Evolutionary conservation across 2,113 vertebrate species (phyloP).

Genomic region (Zosterops japonicus): DNA sequence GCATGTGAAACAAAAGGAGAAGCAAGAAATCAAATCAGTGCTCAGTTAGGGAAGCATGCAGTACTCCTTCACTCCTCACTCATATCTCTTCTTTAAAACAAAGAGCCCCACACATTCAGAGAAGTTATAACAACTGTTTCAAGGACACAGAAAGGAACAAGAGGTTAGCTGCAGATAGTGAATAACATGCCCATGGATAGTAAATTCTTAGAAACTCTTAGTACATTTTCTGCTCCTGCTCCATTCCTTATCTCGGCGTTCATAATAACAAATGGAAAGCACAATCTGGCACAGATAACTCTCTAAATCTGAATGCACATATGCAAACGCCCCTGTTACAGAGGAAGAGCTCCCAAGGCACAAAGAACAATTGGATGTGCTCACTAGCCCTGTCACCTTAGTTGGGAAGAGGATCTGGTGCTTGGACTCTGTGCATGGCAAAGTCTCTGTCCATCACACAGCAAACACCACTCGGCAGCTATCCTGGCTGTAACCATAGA

Average conservation of each 20-base stretch:
- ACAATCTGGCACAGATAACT: background rate
- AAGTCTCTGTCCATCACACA: background rate
- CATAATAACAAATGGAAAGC: conserved; percentile 13
- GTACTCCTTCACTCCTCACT: conserved; percentile 39
- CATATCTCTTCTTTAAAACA: conserved; percentile 14
- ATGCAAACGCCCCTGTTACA: background rate
- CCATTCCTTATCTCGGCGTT: conserved; percentile 1
- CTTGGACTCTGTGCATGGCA: rapidly evolving
- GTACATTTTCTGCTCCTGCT: conserved; percentile 7
- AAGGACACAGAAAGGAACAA: conserved; percentile 60
- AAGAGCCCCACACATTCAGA: conserved; percentile 44
- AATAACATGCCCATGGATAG: background rate
- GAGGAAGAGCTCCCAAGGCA: background rate
- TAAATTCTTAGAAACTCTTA: conserved; percentile 9
- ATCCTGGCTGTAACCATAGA: background rate
- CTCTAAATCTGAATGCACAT: background rate
- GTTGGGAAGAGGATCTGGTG: background rate
- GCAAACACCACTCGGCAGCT: rapidly evolving
- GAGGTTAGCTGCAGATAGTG: conserved; percentile 22
- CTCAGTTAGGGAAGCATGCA: conserved; percentile 16
- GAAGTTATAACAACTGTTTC: conserved; percentile 44
- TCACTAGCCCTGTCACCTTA: background rate
- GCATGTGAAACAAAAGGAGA: background rate
- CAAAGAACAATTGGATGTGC: background rate
- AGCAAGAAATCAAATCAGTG: background rate